Base-by-base conservation (phyloP, 2,888 invertebrate species). In the Leptopilina drosophilae region DNA sequence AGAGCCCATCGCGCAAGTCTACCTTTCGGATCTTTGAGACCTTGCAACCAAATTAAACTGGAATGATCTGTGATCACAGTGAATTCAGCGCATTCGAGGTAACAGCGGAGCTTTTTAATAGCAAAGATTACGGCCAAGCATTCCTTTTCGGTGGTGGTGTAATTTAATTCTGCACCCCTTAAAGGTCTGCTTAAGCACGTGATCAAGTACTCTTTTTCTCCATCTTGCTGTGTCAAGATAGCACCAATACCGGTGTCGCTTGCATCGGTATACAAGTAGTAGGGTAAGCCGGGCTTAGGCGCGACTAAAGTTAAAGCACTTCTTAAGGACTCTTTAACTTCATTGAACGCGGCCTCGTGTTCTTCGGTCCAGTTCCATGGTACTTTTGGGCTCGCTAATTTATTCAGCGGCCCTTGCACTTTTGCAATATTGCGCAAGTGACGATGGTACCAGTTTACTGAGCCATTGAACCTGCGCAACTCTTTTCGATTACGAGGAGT, bases 1-100 rank as follows among this genome's bases (percentile, higher is more conserved):
- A 56, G n/a, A 56, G 78, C 75, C 87, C 84, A 86, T 6, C 84
- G n/a, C 5, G 82, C 83, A n/a, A 84, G 73, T 14, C 84, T 66
- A 9, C 84, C 85, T 0, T 53, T 78, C 6, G 86, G 84, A 46
- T 86, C 79, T 65, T 81, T 81, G 1, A 85, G 69, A n/a, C 66
- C 81, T 9, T 78, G 75, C 0, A 86, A 75, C 87, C 85, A 87
- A 0, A 69, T 69, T 3, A 87, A 65, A 40, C 84, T 84, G 6
- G 77, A 56, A 7, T 84, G 83, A 64, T 87, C 85, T 2, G 85
- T 85, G 7, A 81, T 78, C 5, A 85, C 82, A 0, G 81, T 84
- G 64, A 85, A 86, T n/a, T 56, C 56, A 3, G 56, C 12, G 42
- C 42, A 42, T 42, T 42, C 42, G 7, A 42, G 42, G 8, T 42